Base-by-base conservation (phyloP, 2,113 vertebrate species). In the Platichthys stellatus region DNA sequence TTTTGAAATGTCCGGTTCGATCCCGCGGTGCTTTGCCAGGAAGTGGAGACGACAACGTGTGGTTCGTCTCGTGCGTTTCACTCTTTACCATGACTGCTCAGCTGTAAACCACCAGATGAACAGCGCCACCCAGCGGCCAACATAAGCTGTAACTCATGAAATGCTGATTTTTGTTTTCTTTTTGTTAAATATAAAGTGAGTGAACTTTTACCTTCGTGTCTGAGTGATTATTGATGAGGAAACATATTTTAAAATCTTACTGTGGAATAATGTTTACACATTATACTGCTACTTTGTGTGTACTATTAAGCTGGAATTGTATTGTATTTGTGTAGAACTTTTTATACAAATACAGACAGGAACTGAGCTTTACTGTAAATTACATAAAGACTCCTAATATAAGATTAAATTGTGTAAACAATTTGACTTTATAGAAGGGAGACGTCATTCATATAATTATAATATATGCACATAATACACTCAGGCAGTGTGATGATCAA, bases 121-220 rank as follows among this genome's bases (percentile, higher is more conserved):
- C 94, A 96, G 92, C 92, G 47, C 78, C 90, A 94, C 96, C 94
- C 95, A 94, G 94, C 94, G 94, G 95, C 95, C 95, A 91, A 95
- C 94, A 91, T 94, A 96, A 96, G 94, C 95, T 96, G 96, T 96
- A 96, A 97, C 95, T 95, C 96, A 96, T 96, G 81, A 96, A 95
- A 96, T 95, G 94, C 95, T 96, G 94, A 95, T 78, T 96, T 95
- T 95, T 94, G 94, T 95, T 63, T 78, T 56, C 40, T 73, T 88
- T 88, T 84, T 87, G 87, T 90, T 88, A 61, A 97, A 98, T 98
- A 97, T 96, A 97, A 91, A 96, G 89, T 92, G 90, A 94, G 91
- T 93, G 95, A 96, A 94, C 94, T 90, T 91, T 82, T 56, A 64
- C 18, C 40, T 24, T n/a, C 1, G 61, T 21, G 28, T 84, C 62